A percentile compares a stretch with the other conserved stretches of the same genome.
Conservation (phyloP, 2,113 vertebrate species). For the Pachyramphus minor region DNA sequence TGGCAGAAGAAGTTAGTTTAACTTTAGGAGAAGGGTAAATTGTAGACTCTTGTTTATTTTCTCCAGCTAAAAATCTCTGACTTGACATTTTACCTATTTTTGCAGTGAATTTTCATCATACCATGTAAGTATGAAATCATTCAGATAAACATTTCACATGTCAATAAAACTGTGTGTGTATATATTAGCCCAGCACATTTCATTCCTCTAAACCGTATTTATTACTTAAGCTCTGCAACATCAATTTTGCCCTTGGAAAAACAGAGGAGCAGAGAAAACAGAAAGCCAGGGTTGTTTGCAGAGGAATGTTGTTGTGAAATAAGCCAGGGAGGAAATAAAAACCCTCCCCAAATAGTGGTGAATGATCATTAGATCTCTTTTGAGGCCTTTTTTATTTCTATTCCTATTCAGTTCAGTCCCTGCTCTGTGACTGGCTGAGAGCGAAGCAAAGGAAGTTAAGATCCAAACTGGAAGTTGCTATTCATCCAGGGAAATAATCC, state of each 20-base stretch:
- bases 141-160: constrained; percentile 42
- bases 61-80: constrained; percentile 6
- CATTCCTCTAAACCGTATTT: not conserved
- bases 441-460: not conserved
- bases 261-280: not conserved
- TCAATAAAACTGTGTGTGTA: constrained; percentile 10
- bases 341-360: not conserved
- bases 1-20: constrained; percentile 41
- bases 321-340: not conserved
- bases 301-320: not conserved
- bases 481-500: not conserved
- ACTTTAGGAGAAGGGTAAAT: constrained; percentile 39
- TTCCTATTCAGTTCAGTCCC: not conserved
- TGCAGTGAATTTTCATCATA: constrained; percentile 38
- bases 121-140: constrained; percentile 25
- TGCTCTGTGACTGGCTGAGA: not conserved
- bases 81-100: constrained; percentile 60
- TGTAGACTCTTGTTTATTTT: constrained; percentile 46
- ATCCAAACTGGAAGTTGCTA: not conserved
- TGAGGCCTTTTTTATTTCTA: not conserved
- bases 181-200: not conserved
- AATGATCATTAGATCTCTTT: not conserved
- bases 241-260: not conserved
- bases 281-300: not conserved
- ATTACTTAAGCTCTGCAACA: not conserved